phyloP scores from a whole-genome alignment of 2,888 invertebrate species.

The Strigamia maritima region DNA sequence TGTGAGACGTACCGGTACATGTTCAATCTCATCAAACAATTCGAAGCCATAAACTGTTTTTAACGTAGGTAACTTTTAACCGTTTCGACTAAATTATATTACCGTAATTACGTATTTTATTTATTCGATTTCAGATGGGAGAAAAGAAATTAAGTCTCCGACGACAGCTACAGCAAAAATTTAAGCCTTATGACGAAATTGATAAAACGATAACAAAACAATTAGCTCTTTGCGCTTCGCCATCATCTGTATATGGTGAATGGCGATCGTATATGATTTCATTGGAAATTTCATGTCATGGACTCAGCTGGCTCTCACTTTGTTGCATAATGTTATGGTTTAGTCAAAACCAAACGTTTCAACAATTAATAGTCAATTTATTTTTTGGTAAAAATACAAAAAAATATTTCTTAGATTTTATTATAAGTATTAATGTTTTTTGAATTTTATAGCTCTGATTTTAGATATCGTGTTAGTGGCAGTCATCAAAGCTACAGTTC shows the following conservation, averaged over 20 bases:
- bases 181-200: not conserved
- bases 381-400: slow-evolving; percentile 64
- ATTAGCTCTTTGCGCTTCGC: slow-evolving; percentile 38
- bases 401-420: not conserved
- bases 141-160: not conserved
- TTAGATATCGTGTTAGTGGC: slow-evolving; percentile 76
- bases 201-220: slow-evolving; percentile 37
- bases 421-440: slow-evolving; percentile 16
- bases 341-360: slow-evolving; percentile 64
- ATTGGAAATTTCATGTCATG: slow-evolving; percentile 78
- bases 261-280: slow-evolving; percentile 54
- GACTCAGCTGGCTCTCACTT: slow-evolving; percentile 76
- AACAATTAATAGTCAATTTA: slow-evolving; percentile 81
- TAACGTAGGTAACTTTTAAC: too few relatives aligned
- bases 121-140: not conserved
- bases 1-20: too few relatives aligned
- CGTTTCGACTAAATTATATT: too few relatives aligned
- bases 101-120: not conserved
- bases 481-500: slow-evolving; percentile 69
- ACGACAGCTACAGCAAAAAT: not conserved
- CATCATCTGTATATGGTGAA: not conserved
- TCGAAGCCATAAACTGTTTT: too few relatives aligned
- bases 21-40: too few relatives aligned
- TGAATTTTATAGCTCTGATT: slow-evolving; percentile 66
- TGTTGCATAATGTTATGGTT: slow-evolving; percentile 77